These are phyloP conservation scores for Channallabes apus DNA, from an alignment of 2,797 vertebrate species.

Conservation along the genomic window DNA sequence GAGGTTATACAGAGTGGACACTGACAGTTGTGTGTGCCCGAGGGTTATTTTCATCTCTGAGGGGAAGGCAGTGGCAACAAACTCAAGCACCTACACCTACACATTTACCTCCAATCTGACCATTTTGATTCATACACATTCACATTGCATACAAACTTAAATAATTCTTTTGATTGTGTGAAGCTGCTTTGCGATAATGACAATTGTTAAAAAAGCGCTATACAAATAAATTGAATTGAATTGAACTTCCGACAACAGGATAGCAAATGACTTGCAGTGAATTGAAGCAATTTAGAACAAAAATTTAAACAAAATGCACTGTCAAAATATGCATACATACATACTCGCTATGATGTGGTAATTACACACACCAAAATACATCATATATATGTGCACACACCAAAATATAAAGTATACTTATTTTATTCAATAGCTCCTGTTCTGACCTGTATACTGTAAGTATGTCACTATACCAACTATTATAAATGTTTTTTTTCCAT, in stretches of 20 bases:
- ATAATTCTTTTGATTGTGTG: too few relatives aligned
- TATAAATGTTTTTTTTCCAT: too few relatives aligned
- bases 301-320: neutral
- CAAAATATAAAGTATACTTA: too few relatives aligned
- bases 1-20: slow-evolving; percentile 38
- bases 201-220: too few relatives aligned
- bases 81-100: slow-evolving; percentile 29
- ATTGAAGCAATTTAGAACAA: neutral
- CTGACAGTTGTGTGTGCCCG: slow-evolving; percentile 41
- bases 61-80: slow-evolving; percentile 25
- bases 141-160: too few relatives aligned
- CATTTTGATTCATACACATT: too few relatives aligned
- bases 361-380: too few relatives aligned
- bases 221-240: too few relatives aligned
- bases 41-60: slow-evolving; percentile 44
- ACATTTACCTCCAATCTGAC: slow-evolving; percentile 3
- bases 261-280: neutral
- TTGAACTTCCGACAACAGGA: slow-evolving; percentile 5
- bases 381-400: too few relatives aligned
- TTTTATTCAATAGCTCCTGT: too few relatives aligned
- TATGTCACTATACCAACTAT: neutral
- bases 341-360: too few relatives aligned
- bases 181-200: too few relatives aligned
- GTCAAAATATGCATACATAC: neutral
- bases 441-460: neutral